Base-by-base conservation (phyloP, 1,140 invertebrate genomes). In the Solenopsis invicta region DNA sequence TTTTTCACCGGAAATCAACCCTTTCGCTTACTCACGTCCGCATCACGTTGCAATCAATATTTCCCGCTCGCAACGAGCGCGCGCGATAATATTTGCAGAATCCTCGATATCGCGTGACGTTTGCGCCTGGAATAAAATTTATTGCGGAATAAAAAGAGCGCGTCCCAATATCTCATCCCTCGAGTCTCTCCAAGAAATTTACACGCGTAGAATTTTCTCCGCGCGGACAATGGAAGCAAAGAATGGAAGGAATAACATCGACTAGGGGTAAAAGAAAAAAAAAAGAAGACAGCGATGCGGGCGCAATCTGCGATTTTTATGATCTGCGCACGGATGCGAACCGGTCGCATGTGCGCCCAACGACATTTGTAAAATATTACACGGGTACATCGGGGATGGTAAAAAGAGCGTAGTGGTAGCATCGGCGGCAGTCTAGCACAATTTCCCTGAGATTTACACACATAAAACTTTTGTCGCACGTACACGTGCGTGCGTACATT, bases 301-400 rank as follows among this genome's bases (percentile, higher is more conserved):
- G 48, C 67, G 80, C 80, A 84, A 84, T 84, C 69, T 84, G 80
- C 80, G 80, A 84, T 84, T 84, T 84, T 84, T 84, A 84, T 84
- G 69, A 84, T 69, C 66, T 69, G 66, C 80, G 69, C 66, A 48
- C 78, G 50, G 78, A 66, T 62, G 62, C 80, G 67, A 82, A 82
- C 54, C 69, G 69, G 80, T 84, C 80, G 69, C 80, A 84, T 84
- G 41, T 84, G 80, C 69, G 34, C 56, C n/a, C 80, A 84, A 75
- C 80, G 80, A 75, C 69, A n/a, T 84, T 84, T 84, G 80, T 84
- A 84, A 84, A 84, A 84, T 84, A 84, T 84, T 84, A 75, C 69
- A 48, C 50, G 34, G 34, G 21, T 29, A 81, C 69, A 75, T 34
- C 45, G 80, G 24, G 54, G n/a, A 72, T 61, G 80, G 34, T 59